Evolutionary conservation across 2,113 vertebrate species (phyloP).

Genomic region (Limnothrissa miodon): DNA sequence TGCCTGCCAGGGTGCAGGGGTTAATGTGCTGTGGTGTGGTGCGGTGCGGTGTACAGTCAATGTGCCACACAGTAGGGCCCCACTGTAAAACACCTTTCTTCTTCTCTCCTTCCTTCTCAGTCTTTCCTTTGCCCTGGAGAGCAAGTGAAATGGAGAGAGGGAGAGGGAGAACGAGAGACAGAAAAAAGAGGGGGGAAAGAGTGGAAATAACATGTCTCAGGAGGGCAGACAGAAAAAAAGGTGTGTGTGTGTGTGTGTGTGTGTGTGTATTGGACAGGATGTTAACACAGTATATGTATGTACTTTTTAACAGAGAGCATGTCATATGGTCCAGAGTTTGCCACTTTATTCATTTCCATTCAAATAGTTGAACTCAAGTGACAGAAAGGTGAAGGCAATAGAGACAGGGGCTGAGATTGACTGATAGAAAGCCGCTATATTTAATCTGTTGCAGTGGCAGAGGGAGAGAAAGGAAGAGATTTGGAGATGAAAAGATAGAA

Average conservation of each 20-base stretch:
- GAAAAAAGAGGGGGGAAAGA: conserved; percentile 50
- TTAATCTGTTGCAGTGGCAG: conserved; percentile 62
- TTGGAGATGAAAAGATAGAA: conserved; percentile 66
- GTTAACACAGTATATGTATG: conserved; percentile 12
- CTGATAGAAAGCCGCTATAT: conserved; percentile 70
- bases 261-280: conserved; percentile 5
- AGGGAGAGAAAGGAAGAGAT: conserved; percentile 65
- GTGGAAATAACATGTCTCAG: conserved; percentile 74
- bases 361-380: conserved; percentile 40
- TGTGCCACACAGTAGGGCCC: conserved; percentile 67
- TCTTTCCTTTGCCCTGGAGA: conserved; percentile 73
- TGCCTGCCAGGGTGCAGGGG: conserved; percentile 38
- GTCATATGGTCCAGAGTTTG: background rate
- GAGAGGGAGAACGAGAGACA: conserved; percentile 18
- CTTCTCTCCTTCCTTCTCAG: conserved; percentile 69
- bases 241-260: conserved; percentile 38
- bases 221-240: conserved; percentile 48
- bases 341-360: background rate
- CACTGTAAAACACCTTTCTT: conserved; percentile 69
- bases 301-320: conserved; percentile 14
- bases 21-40: conserved; percentile 52
- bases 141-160: conserved; percentile 58
- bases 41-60: conserved; percentile 53
- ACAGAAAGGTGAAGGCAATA: conserved; percentile 37
- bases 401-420: conserved; percentile 54